Base-by-base conservation (phyloP, 2,888 invertebrate species). In the Linnaemya vulpina region DNA sequence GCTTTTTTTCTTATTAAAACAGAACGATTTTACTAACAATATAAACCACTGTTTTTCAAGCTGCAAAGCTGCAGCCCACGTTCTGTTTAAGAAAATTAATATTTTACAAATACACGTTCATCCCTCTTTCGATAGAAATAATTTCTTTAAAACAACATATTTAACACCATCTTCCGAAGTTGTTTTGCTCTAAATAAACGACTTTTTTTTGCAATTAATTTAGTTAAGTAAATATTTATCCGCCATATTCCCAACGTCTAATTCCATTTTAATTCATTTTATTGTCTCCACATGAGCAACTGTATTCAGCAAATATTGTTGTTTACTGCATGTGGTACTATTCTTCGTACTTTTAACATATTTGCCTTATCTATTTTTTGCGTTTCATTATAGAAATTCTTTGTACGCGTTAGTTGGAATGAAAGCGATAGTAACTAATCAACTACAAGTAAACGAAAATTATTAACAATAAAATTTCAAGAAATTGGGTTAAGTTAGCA, bases 401-500 rank as follows among this genome's bases (percentile, higher is more conserved):
- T 15, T 3, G 35, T 22, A 22, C 17, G 20, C 38, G 49, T 17
- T 58, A 35, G 38, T 62, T 62, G 4, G 49, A 65, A 60, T 46
- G 63, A 82, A 82, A 82, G 70, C 55, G 75, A 75, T 82, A 70
- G 75, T 70, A 70, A 65, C 53, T 10, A 35, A 63, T 70, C 22
- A 68, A 35, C 17, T 22, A 17, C 25, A 46, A 25, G n/a, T 10
- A 65, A 9, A 46, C 13, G 3, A 46, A 30, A 51, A 38, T 20
- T 20, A 53, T 53, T 53, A 53, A 2, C 13, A 68, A 68, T 53
- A 53, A 53, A 73, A 65, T 67, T 55, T 17, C 25, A 55, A 35
- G 46, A 77, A 84, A 77, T 67, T 81, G 62, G 73, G 81, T 84
- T 79, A 84, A 79, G 20, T 82, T 75, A n/a, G 49, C 10, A 40